These are phyloP conservation scores for Euplagia quadripunctaria DNA, from an alignment of 2,888 invertebrate genomes.

Conservation along the genomic window DNA sequence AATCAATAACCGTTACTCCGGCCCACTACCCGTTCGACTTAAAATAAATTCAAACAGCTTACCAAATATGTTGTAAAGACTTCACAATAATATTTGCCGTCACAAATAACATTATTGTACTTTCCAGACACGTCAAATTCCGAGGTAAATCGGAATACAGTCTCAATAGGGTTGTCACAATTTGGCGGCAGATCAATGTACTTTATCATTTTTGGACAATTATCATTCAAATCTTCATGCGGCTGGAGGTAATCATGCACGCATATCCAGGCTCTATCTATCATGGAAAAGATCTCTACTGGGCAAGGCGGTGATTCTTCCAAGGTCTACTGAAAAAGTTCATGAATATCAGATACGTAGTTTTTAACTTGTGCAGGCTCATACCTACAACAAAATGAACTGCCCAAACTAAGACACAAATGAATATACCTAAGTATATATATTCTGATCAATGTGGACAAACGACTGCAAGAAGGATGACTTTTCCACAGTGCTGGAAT, in stretches of 20 bases:
- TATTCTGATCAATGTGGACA: too few species aligned
- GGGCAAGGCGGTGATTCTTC: slow-evolving; percentile 66
- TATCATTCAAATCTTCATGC: slow-evolving; percentile 33
- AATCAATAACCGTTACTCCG: too few species aligned
- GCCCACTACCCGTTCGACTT: background rate
- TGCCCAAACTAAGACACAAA: too few species aligned
- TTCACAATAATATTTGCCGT: slow-evolving; percentile 63
- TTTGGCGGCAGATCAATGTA: slow-evolving; percentile 54
- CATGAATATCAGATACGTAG: background rate
- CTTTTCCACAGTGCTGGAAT: too few species aligned
- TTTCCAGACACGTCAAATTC: slow-evolving; percentile 51
- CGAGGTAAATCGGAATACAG: slow-evolving; percentile 59
- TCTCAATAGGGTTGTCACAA: slow-evolving; percentile 71
- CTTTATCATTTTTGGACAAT: slow-evolving; percentile 56
- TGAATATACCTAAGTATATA: too few species aligned
- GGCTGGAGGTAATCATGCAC: slow-evolving; percentile 51
- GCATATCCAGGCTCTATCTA: slow-evolving; percentile 57
- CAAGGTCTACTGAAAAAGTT: slow-evolving; percentile 61
- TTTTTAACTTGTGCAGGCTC: background rate
- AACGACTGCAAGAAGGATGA: too few species aligned
- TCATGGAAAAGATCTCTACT: slow-evolving; percentile 66
- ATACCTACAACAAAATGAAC: too few species aligned
- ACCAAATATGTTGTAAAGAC: slow-evolving; percentile 69
- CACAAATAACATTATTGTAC: slow-evolving; percentile 58
- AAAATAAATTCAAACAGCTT: slow-evolving; percentile 24